These are phyloP conservation scores for Bufo bufo DNA, from an alignment of 2,113 vertebrate genomes.

Conservation along the genomic window DNA sequence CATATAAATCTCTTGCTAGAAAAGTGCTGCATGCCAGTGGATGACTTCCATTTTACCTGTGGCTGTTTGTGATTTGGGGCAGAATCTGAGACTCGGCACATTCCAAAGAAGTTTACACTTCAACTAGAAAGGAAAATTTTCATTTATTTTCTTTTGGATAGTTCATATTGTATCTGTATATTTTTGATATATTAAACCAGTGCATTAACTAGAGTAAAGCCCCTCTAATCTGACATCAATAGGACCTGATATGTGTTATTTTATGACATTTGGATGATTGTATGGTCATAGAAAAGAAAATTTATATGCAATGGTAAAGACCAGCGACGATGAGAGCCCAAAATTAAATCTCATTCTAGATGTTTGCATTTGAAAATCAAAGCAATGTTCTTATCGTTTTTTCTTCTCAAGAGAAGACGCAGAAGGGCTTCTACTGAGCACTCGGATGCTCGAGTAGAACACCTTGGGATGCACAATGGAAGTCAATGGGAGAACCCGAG, in stretches of 20 bases:
- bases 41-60: constrained; percentile 64
- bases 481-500: no score
- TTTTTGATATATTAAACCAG: neutral
- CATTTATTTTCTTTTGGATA: neutral
- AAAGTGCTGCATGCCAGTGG: constrained; percentile 57
- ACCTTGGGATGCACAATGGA: no score
- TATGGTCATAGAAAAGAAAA: neutral
- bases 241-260: neutral
- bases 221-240: neutral
- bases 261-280: neutral
- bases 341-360: no score
- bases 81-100: constrained; percentile 44
- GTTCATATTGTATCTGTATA: neutral
- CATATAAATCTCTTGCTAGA: constrained; percentile 66
- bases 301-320: no score
- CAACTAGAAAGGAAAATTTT: constrained; percentile 23
- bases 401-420: no score
- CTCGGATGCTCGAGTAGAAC: no score
- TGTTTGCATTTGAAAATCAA: no score
- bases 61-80: constrained; percentile 59
- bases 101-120: constrained; percentile 37
- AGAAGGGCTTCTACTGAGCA: no score
- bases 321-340: no score
- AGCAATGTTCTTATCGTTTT: no score
- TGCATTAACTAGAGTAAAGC: neutral